Conservation (phyloP, 2,797 vertebrate genomes). For the Fistularia tabacaria region DNA sequence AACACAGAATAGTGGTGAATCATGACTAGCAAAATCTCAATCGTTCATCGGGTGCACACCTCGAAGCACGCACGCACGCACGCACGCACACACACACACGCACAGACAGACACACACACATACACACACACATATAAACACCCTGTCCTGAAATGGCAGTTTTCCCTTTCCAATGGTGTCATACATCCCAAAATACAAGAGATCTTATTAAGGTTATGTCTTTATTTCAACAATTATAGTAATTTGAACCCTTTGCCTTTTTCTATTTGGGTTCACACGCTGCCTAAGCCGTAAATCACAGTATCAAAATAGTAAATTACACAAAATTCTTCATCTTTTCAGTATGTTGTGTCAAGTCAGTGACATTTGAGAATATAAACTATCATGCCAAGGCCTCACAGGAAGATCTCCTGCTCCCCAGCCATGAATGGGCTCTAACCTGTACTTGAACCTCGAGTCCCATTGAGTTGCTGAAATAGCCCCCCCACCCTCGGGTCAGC, state of each 20-base stretch:
- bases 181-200: constrained; percentile 5
- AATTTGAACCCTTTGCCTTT: too few relatives aligned
- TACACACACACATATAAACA: constrained; percentile 11
- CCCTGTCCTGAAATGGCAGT: constrained; percentile 42
- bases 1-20: background rate
- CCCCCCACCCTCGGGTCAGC: constrained; percentile 1
- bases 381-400: constrained; percentile 6
- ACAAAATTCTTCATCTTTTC: background rate
- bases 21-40: background rate
- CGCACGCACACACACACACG: too few relatives aligned
- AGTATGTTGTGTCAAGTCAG: background rate
- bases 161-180: constrained; percentile 38
- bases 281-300: too few relatives aligned
- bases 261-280: too few relatives aligned
- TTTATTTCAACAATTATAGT: too few relatives aligned
- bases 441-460: constrained; percentile 34
- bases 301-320: too few relatives aligned
- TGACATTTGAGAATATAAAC: constrained; percentile 6
- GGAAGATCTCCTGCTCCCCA: constrained; percentile 3
- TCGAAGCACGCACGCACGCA: too few relatives aligned
- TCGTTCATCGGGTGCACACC: background rate
- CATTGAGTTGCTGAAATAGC: too few relatives aligned
- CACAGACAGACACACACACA: too few relatives aligned
- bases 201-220: too few relatives aligned
- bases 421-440: constrained; percentile 17